Base-by-base conservation (phyloP, 2,888 invertebrate genomes). In the Timema podura region DNA sequence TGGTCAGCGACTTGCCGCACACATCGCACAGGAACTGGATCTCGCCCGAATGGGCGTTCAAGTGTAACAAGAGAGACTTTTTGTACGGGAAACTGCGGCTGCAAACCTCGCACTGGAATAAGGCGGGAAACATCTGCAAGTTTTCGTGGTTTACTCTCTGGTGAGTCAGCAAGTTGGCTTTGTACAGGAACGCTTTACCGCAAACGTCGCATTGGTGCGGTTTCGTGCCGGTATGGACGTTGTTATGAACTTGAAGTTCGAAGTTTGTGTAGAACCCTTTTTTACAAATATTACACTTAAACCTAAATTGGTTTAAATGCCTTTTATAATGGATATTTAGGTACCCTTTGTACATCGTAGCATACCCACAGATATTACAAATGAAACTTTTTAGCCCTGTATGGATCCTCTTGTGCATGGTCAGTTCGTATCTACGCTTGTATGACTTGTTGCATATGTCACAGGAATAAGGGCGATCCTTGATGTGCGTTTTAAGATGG, bases 1-100 rank as follows among this genome's bases (percentile, higher is more conserved):
- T 84, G 48, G 86, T 84, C 9, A 87, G 84, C 74, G 85, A 82
- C 79, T 87, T 87, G 69, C 87, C 86, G 79, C 87, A 87, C 64
- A 87, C 84, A 76, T 84, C 85, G 79, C 87, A 87, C 5, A 87
- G 82, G 79, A 82, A 84, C 79, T 87, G 85, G 71, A 84, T 81
- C 79, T 84, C 65, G 6, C 70, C 72, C 5, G 61, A 45, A 48
- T 72, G 72, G 30, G 46, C 65, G n/a, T 66, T 48, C 10, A 67
- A 48, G 65, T 80, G 79, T 9, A 70, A 72, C 11, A 73, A 72
- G 10, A 79, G 67, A 0, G 74, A 71, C n/a, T 71, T 69, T 46
- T 76, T 75, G 61, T 76, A 76, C 1, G 73, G 59, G 68, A 79
- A 79, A 13, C 64, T 72, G 3, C 75, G 73, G 13, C 76, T 69